These are phyloP conservation scores for Diaphora mendica DNA, from an alignment of 2,888 invertebrate species.

Conservation along the genomic window DNA sequence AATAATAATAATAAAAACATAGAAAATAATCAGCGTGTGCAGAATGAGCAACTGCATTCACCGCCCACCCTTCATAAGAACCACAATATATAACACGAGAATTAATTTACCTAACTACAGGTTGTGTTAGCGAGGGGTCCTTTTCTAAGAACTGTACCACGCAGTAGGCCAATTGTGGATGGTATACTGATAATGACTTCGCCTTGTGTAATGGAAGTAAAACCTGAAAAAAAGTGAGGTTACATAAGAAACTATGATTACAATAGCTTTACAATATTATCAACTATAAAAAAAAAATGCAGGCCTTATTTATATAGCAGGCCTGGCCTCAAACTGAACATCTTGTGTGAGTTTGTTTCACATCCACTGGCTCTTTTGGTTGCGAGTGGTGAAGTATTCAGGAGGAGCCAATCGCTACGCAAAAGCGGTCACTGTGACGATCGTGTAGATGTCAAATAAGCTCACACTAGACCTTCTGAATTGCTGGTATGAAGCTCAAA, in stretches of 20 bases:
- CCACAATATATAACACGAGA: background rate
- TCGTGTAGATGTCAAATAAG: too few species aligned
- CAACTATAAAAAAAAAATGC: background rate
- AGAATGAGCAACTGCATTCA: too few species aligned
- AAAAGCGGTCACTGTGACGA: too few species aligned
- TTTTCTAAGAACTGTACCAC: conserved; percentile 99
- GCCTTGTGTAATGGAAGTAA: conserved; percentile 98
- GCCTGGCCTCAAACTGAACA: too few species aligned
- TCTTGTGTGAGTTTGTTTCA: too few species aligned
- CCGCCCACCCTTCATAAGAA: background rate
- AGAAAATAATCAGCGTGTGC: too few species aligned
- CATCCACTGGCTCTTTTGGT: too few species aligned
- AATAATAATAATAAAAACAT: too few species aligned
- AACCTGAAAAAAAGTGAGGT: conserved; percentile 83
- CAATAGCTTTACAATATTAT: background rate
- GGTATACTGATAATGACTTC: conserved; percentile 97
- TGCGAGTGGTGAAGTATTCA: too few species aligned
- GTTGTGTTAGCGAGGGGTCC: conserved; percentile 97
- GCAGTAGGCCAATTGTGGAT: conserved; percentile 99
- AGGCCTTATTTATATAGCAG: too few species aligned
- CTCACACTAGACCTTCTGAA: background rate
- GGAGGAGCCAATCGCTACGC: too few species aligned
- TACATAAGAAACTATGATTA: background rate
- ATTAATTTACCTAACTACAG: conserved; percentile 90
- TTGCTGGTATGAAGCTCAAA: background rate